Base-by-base conservation (phyloP, 2,113 vertebrate species). In the Psephotus haematonotus region DNA sequence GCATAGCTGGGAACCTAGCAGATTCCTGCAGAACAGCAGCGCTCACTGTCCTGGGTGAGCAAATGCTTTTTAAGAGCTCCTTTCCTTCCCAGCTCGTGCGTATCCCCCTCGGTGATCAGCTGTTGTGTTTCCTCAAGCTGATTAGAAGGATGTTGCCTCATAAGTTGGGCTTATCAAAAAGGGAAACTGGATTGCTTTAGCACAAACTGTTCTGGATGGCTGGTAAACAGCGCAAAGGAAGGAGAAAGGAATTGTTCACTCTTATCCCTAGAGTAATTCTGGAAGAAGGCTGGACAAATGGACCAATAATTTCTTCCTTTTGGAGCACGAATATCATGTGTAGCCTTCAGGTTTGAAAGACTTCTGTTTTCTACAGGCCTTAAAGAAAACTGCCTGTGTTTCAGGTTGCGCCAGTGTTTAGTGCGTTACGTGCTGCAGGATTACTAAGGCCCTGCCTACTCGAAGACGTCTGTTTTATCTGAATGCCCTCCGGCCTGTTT, bases 361-460 rank as follows among this genome's bases (percentile, higher is more conserved):
- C 20, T 59, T 72, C 20, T 62, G 5, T 87, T 90, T 79, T 69
- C 43, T 62, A 7, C 33, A 35, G 25, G 17, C n/a, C 37, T 84
- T 22, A 17, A 70, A 72, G 49, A 33, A 39, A 65, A 28, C 27
- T 31, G 17, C 60, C 37, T 0, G 1, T 0, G 2, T 69, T 92
- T 20, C 39, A 43, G 28, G 31, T 31, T 37, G 5, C 13, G 13
- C 52, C 14, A 35, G 43, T 22, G 27, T 28, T 71, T 5, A 79
- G 29, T n/a, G 52, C 0, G 0, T 81, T 53, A 29, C 0, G 0
- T 23, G 22, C 60, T 70, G 18, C 3, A 2, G 31, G 17, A 39
- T 65, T 80, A 47, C 13, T 50, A 49, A 35, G 31, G 39, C 57
- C n/a, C 46, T 70, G 46, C 31, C 41, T 10, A 67, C 27, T 28